Base-by-base conservation (phyloP, 2,888 invertebrate species). In the Iselma pallidipennis region DNA sequence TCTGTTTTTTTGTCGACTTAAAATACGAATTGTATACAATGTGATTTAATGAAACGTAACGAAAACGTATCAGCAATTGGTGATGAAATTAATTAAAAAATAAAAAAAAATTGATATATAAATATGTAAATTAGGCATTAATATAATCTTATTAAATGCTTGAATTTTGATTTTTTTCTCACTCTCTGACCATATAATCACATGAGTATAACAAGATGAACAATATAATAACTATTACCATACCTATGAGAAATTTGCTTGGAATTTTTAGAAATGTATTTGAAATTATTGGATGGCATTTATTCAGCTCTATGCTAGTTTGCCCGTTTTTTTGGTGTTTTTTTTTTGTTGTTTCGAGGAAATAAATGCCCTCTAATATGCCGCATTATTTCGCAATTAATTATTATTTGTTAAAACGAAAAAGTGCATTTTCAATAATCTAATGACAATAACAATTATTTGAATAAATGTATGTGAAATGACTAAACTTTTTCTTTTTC, bases 371-470 rank as follows among this genome's bases (percentile, higher is more conserved):
- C 69, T 71, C 74, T 70, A 67, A 74, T 71, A 67, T 57, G 12
- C 3, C 63, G 67, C 66, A 67, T 70, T 71, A 57, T 66, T 70
- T 71, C 23, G 10, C 71, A 72, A 75, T 76, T 74, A 77, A 77
- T 71, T 76, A n/a, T n/a, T 1, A 76, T 79, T 77, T 79, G 77
- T 79, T 78, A 74, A 79, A 29, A n/a, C n/a, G 7, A 31, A 45
- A 45, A 77, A 80, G 78, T 80, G 81, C 81, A 82, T 82, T 82
- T 80, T 81, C 79, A 82, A 81, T 81, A 82, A 82, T 79, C 23
- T 80, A 75, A 79, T 79, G 81, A 82, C 81, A 82, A 82, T 82
- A 82, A n/a, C n/a, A n/a, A 82, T 80, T 80, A 79, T 75, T 45
- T 77, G 72, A 80, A 78, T 78, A 76, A 64, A 64, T 64, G 64